phyloP scores from a whole-genome alignment of 1,140 invertebrate species.

The Leptonema lineaticorne region DNA sequence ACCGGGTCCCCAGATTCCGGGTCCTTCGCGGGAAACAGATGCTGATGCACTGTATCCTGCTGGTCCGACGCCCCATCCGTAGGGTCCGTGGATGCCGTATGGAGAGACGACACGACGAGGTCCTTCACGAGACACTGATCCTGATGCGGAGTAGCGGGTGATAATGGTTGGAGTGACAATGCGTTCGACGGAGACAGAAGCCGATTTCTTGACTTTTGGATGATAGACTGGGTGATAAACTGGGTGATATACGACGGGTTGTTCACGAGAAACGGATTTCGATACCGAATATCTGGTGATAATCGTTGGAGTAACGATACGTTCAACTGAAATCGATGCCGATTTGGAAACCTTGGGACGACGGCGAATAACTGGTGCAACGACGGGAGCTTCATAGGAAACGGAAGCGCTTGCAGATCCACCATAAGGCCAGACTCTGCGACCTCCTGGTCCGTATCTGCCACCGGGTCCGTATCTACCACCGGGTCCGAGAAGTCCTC shows the following conservation, averaged over 20 bases:
- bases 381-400: slow-evolving; percentile 21
- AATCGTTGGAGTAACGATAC: background rate
- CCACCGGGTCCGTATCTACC: slow-evolving; percentile 1
- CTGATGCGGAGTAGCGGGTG: background rate
- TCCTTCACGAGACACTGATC: slow-evolving; percentile 4
- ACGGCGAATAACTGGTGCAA: background rate
- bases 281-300: slow-evolving; percentile 18
- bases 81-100: background rate
- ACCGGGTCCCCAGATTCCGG: background rate
- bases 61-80: slow-evolving; percentile 1
- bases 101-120: background rate
- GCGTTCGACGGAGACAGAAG: background rate
- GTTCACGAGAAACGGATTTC: slow-evolving; percentile 15
- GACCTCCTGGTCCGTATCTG: background rate
- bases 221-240: slow-evolving; percentile 1
- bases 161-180: background rate
- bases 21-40: background rate
- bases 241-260: slow-evolving; percentile 7
- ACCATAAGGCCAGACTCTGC: background rate
- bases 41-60: background rate
- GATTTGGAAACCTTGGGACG: slow-evolving; percentile 1
- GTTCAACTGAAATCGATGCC: slow-evolving; percentile 29
- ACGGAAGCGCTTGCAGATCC: slow-evolving; percentile 10
- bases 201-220: slow-evolving; percentile 13
- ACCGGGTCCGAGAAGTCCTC: background rate